phyloP scores from a whole-genome alignment of 2,797 vertebrate species.

The Simalia tracyae region DNA sequence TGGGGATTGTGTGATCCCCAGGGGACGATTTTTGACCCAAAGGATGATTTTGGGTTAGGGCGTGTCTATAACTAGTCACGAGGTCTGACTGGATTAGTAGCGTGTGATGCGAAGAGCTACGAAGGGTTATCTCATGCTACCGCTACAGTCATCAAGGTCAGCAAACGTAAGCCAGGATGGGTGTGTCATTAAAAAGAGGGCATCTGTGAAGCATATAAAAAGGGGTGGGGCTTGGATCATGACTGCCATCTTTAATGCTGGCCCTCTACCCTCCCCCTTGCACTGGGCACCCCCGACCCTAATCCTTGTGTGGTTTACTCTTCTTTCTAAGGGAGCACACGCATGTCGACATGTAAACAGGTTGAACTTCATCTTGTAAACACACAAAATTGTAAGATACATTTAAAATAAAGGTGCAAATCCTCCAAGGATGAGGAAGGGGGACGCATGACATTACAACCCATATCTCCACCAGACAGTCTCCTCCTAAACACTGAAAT shows the following conservation, averaged over 20 bases:
- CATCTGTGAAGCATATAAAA: neutral
- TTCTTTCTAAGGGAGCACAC: neutral
- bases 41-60: neutral
- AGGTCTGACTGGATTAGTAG: neutral
- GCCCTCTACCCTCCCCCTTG: neutral
- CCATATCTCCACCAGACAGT: neutral
- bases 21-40: neutral
- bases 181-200: neutral
- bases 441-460: neutral
- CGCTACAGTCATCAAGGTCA: neutral
- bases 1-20: neutral
- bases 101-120: neutral
- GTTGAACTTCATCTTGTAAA: neutral
- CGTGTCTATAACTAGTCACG: neutral
- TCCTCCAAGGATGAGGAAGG: neutral
- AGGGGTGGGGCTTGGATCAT: neutral
- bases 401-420: neutral
- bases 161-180: neutral
- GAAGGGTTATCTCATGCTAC: neutral
- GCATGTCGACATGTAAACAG: too few relatives aligned
- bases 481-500: neutral
- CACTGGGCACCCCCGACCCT: neutral
- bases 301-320: neutral
- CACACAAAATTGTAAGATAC: neutral
- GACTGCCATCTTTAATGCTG: neutral